Evolutionary conservation across 1,140 invertebrate genomes (phyloP), one percentile per base, ranked within the genome.

Genomic region (Drosophila navojoa): DNA sequence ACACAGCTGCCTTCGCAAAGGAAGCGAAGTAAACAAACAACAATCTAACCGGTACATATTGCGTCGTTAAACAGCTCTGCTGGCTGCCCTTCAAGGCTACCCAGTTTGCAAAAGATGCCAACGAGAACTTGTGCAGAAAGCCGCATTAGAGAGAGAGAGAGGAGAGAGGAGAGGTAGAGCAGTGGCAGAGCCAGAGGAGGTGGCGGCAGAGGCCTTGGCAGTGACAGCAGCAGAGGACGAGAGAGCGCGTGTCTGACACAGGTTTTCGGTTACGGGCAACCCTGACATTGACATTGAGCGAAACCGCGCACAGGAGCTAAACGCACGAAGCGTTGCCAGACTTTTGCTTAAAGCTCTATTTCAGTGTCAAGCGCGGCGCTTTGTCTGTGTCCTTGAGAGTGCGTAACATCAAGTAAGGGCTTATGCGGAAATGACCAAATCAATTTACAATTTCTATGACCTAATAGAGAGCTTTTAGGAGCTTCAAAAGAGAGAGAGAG

Each of bases 241-340:
- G 5, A 29, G 5, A 38, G 35, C 57, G 22, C 40, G 19, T 45
- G 22, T 50, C 25, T 29, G 35, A 73, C 72, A 81, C 81, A 86
- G 81, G 81, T 85, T 85, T 86, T 50, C n/a, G 44, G 66, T 78
- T 71, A 25, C 27, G 59, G 71, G 52, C 67, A 71, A 64, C 67
- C 71, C 72, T 80, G 81, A 81, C 81, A 86, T 85, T 85, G 81
- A 76, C 81, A 81, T 85, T 86, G 82, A 54, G 47, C 40, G 22
- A n/a, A 22, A 62, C 53, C 29, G 58, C 71, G 58, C 76, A 27
- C 76, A 75, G 76, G 60, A 64, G 52, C 32, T 22, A 22, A 62
- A 49, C 25, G 63, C 62, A 74, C 52, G 25, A 2, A 38, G 66
- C 49, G 70, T 66, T 71, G 72, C 72, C 72, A 71, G 78, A 85